These are phyloP conservation scores for Monodelphis domestica DNA, from an alignment of 2,797 vertebrate genomes.

Conservation along the genomic window DNA sequence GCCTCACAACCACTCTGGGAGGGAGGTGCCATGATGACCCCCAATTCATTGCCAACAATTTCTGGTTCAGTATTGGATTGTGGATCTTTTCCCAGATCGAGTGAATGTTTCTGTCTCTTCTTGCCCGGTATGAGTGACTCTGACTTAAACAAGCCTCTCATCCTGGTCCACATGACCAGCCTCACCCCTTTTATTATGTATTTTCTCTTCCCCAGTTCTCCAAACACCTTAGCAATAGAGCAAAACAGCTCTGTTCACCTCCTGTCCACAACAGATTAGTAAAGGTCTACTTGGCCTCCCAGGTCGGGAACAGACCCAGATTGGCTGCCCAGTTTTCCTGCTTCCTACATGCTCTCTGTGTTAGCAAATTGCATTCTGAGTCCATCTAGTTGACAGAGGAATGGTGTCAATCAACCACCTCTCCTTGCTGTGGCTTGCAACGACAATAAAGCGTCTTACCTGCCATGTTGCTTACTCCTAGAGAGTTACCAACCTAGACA, in stretches of 20 bases:
- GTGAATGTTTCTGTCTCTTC: background rate
- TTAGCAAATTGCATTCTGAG: background rate
- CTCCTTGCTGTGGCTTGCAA: background rate
- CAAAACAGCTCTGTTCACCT: background rate
- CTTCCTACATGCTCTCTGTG: background rate
- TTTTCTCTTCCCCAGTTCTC: background rate
- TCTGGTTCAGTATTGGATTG: slow-evolving; percentile 61
- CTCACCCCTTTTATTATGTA: background rate
- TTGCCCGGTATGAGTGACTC: too few relatives aligned
- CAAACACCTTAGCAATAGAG: background rate
- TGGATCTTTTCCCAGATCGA: slow-evolving; percentile 44
- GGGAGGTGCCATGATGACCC: background rate
- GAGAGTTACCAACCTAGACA: background rate
- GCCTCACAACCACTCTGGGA: too few relatives aligned
- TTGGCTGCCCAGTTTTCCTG: background rate
- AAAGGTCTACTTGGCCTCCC: background rate
- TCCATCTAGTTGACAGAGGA: background rate
- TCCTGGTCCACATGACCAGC: background rate
- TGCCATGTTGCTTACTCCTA: background rate
- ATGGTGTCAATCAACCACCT: background rate
- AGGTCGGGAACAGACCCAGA: background rate
- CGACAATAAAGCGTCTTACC: background rate
- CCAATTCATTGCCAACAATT: background rate
- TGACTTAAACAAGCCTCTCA: background rate
- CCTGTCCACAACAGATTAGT: background rate